These are phyloP conservation scores for Megalurothrips usitatus DNA, from an alignment of 2,888 invertebrate genomes.

Conservation along the genomic window DNA sequence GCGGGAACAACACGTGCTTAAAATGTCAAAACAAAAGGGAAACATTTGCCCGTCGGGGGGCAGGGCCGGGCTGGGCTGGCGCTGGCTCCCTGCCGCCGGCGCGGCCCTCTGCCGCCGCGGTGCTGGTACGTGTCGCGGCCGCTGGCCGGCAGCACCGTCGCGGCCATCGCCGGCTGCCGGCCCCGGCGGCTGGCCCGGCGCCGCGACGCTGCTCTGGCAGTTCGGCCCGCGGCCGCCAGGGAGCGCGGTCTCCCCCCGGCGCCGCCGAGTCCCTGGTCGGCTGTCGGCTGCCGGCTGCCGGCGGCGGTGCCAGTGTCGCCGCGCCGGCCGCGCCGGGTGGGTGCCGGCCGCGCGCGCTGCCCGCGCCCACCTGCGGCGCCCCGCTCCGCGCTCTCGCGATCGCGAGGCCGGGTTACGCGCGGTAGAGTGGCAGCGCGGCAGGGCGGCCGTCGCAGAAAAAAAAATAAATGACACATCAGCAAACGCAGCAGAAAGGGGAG, in stretches of 20 bases:
- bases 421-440: background rate
- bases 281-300: background rate
- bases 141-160: constrained; percentile 38
- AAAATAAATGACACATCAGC: no score
- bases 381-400: background rate
- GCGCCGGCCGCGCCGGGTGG: background rate
- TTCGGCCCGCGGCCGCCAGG: background rate
- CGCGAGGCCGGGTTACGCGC: background rate
- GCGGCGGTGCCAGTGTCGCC: background rate
- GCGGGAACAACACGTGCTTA: constrained; percentile 23
- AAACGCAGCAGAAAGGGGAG: no score
- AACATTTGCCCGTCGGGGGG: background rate
- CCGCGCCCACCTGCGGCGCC: background rate
- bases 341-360: background rate
- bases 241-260: constrained; percentile 35
- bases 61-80: background rate
- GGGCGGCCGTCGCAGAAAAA: no score
- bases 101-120: background rate
- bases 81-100: background rate
- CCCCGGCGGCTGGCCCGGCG: background rate
- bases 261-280: constrained; percentile 32
- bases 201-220: background rate
- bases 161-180: background rate
- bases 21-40: constrained; percentile 25
- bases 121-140: constrained; percentile 4